Percentiles rank a stretch among this genome's conserved stretches.
Evolutionary conservation across 2,888 invertebrate species (phyloP).

Genomic region (Junonia oenone): DNA sequence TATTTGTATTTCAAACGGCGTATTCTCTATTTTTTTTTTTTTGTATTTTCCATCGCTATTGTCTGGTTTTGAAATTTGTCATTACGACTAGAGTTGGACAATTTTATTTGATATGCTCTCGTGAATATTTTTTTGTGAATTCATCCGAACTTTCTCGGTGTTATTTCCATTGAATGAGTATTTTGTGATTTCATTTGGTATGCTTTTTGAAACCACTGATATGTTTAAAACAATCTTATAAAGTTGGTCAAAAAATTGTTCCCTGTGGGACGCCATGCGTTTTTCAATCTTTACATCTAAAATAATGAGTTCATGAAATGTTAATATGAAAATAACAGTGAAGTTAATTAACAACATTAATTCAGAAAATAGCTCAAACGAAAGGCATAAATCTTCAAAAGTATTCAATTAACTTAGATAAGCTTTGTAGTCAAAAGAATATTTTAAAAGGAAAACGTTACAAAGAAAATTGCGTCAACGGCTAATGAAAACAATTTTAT

Average conservation of each 20-base stretch:
- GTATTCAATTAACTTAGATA: constrained; percentile 31
- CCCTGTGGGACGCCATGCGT: background rate
- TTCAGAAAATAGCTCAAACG: constrained; percentile 20
- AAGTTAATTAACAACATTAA: constrained; percentile 22
- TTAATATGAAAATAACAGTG: constrained; percentile 6
- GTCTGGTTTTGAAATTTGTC: constrained; percentile 12
- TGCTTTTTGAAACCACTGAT: background rate
- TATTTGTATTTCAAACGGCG: constrained; percentile 51
- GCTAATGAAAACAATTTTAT: constrained; percentile 58
- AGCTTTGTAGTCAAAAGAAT: constrained; percentile 36
- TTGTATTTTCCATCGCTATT: constrained; percentile 13
- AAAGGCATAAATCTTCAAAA: constrained; percentile 29
- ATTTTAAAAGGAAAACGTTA: constrained; percentile 31
- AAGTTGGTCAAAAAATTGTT: background rate
- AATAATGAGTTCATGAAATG: background rate
- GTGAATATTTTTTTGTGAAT: background rate
- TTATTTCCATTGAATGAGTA: background rate
- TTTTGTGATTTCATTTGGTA: background rate
- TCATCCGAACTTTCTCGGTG: background rate
- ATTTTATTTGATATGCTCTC: background rate
- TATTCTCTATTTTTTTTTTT: constrained; percentile 24
- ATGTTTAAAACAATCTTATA: background rate
- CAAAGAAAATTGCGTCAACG: constrained; percentile 34
- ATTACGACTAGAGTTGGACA: constrained; percentile 3
- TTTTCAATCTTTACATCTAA: background rate